Evolutionary conservation across 2,113 vertebrate genomes (phyloP).

Genomic region (Syrmaticus mikado): DNA sequence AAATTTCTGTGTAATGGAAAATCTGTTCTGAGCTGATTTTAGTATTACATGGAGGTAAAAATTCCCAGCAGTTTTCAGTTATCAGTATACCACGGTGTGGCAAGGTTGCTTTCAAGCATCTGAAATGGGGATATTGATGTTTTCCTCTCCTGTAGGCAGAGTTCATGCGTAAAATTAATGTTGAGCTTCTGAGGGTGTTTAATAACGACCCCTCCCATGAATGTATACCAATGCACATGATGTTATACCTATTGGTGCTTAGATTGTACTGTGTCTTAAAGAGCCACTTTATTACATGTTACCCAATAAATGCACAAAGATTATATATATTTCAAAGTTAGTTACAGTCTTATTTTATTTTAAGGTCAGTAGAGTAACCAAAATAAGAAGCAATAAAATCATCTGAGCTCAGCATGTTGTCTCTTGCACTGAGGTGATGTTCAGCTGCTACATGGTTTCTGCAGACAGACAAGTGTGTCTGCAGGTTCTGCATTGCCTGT

Average conservation of each 20-base stretch:
- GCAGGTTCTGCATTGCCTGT: conserved; percentile 8
- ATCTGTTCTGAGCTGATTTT: conserved; percentile 27
- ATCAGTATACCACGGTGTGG: not conserved
- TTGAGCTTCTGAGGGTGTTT: not conserved
- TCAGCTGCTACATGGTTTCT: not conserved
- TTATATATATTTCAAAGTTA: not conserved
- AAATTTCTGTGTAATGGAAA: not conserved
- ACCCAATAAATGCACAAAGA: not conserved
- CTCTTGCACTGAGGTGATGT: conserved; percentile 6
- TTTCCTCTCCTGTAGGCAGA: not conserved
- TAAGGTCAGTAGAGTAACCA: conserved; percentile 24
- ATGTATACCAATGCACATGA: not conserved
- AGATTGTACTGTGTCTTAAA: not conserved
- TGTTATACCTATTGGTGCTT: not conserved
- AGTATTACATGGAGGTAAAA: not conserved
- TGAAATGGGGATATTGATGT: conserved; percentile 43
- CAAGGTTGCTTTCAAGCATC: conserved; percentile 10
- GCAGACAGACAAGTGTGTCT: not conserved
- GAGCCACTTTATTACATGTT: not conserved
- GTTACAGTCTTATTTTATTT: not conserved
- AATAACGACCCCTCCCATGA: not conserved
- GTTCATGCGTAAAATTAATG: not conserved
- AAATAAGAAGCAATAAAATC: conserved; percentile 23
- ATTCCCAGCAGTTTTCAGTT: not conserved
- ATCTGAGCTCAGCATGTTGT: not conserved